These are phyloP conservation scores for Andrena marginata DNA, from an alignment of 2,888 invertebrate species.

Conservation along the genomic window DNA sequence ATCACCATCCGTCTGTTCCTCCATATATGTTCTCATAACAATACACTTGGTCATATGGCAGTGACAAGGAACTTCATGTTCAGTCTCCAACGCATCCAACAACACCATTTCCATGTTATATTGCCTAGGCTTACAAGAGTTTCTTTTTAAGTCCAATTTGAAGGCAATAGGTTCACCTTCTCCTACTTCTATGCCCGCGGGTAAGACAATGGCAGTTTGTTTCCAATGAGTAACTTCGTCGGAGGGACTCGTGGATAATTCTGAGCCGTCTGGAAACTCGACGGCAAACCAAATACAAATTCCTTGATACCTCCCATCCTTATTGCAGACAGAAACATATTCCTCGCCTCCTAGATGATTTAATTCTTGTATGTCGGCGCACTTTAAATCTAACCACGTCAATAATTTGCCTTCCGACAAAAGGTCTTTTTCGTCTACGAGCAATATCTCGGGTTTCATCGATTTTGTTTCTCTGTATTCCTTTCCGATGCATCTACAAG, in stretches of 20 bases:
- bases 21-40: slow-evolving; percentile 88
- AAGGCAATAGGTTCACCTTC: slow-evolving; percentile 90
- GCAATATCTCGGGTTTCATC: slow-evolving; percentile 89
- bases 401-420: slow-evolving; percentile 89
- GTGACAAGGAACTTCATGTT: slow-evolving; percentile 92
- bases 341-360: slow-evolving; percentile 87
- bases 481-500: slow-evolving; percentile 86
- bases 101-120: slow-evolving; percentile 91
- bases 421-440: slow-evolving; percentile 87
- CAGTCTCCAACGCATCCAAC: slow-evolving; percentile 89
- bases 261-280: slow-evolving; percentile 87
- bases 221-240: slow-evolving; percentile 90
- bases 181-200: slow-evolving; percentile 87
- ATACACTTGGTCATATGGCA: slow-evolving; percentile 93
- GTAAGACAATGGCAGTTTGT: slow-evolving; percentile 91
- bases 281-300: slow-evolving; percentile 94
- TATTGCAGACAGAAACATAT: slow-evolving; percentile 85
- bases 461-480: slow-evolving; percentile 88
- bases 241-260: slow-evolving; percentile 87
- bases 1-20: slow-evolving; percentile 79
- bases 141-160: slow-evolving; percentile 88
- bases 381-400: slow-evolving; percentile 89
- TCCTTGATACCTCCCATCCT: slow-evolving; percentile 89
- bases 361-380: slow-evolving; percentile 88
- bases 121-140: slow-evolving; percentile 86